Evolutionary conservation across 1,140 invertebrate genomes (phyloP).

Genomic region (Conus betulinus): DNA sequence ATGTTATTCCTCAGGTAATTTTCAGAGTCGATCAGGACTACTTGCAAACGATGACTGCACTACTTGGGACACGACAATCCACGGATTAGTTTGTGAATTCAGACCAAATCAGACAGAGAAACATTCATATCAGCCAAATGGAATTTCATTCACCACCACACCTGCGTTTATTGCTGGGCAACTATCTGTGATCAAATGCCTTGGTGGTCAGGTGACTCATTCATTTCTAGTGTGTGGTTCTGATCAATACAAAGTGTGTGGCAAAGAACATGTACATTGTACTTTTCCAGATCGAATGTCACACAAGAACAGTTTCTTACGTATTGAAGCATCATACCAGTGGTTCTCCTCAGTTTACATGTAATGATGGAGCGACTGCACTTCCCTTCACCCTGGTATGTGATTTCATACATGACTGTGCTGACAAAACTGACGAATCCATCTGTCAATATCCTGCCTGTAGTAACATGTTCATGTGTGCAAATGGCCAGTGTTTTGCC

Average conservation of each 20-base stretch:
- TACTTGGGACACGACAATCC: too few species aligned
- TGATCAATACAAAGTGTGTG: neutral
- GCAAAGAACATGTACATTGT: neutral
- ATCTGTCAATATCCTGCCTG: neutral
- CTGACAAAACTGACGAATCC: neutral
- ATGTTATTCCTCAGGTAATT: too few species aligned
- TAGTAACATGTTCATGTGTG: neutral
- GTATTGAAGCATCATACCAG: too few species aligned
- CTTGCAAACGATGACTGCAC: too few species aligned
- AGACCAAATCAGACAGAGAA: too few species aligned
- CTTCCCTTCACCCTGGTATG: neutral
- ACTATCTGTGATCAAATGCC: neutral
- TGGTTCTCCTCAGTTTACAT: neutral
- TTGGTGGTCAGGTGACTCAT: constrained; percentile 12
- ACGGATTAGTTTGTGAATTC: too few species aligned
- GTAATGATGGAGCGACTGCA: neutral
- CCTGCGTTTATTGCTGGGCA: too few species aligned
- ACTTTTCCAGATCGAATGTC: neutral
- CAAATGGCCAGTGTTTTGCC: constrained; percentile 15
- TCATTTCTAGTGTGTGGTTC: constrained; percentile 15
- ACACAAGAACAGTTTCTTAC: neutral
- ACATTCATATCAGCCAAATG: too few species aligned
- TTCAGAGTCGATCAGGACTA: neutral
- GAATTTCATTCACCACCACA: too few species aligned
- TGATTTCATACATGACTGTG: constrained; percentile 16